Base-by-base conservation (phyloP, 2,888 invertebrate species). In the Herminia tarsipennalis region DNA sequence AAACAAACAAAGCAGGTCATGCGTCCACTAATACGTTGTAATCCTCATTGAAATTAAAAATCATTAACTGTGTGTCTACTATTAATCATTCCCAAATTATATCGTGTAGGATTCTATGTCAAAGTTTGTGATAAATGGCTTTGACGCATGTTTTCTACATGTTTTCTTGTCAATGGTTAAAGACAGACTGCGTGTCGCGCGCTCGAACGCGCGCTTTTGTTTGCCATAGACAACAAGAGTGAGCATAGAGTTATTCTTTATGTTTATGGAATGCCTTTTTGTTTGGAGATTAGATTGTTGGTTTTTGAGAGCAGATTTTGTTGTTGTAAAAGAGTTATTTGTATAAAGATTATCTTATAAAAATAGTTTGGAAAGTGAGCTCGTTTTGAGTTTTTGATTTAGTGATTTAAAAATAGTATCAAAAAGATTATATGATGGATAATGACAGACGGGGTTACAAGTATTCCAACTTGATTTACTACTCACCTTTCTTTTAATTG, bases 41-140 rank as follows among this genome's bases (percentile, higher is more conserved):
- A 87, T 86, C 86, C 82, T 61, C 43, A 70, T 73, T 75, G 74
- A 83, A 81, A 82, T 81, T 78, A 78, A 77, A 77, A 73, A 78
- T 77, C 71, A 82, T 81, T 77, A 80, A 78, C 70, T 71, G 24
- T 24, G 21, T 39, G 28, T 37, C 39, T 13, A 9, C 22, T 56
- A 66, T 65, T 41, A 54, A 56, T 78, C 78, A 81, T 60, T 50
- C 56, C 56, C 54, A 73, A 76, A 80, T 73, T 74, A 78, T 61
- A 65, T 57, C 44, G 52, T 64, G 51, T 59, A 50, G 46, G 49
- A 49, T 40, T 59, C 57, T 57, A 58, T 59, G 53, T 65, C 56
- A 64, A 73, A 70, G 65, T 75, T 76, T 29, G 55, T 76, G 81
- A 85, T 73, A 59, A 76, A 84, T 83, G 48, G 54, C 55, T 70